Base-by-base conservation (phyloP, 2,888 invertebrate genomes). In the Troides helena region DNA sequence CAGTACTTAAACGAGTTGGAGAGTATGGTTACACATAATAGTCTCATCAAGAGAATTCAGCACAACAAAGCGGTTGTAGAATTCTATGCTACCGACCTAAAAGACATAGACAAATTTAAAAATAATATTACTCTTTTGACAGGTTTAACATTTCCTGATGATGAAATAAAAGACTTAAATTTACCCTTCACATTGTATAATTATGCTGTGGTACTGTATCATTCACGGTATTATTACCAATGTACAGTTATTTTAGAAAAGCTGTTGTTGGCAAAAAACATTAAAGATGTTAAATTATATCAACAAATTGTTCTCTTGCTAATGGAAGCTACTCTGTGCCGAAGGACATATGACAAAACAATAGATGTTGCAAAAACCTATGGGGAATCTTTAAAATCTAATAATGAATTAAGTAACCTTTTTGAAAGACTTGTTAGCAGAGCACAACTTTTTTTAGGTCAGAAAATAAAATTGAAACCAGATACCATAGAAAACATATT, bases 61-160 rank as follows among this genome's bases (percentile, higher is more conserved):
- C 97, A 97, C 80, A 98, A 99, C 82, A 96, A 96, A 87, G 95
- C 96, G 39, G 95, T 98, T 0, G 95, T 95, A 0, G 97, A 97
- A 80, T 98, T 96, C 85, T 97, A 95, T 84, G 94, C 94, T 73
- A 94, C 94, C 69, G 95, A 95, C 63, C 94, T 96, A 79, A 96
- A 94, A 76, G 95, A 96, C 78, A 94, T 96, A 18, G 96, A 96
- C 68, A 93, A 94, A 67, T 95, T 97, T 78, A 94, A 95, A 72
- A 95, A 95, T 78, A 93, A 94, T 66, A 88, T 97, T 30, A 93
- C 94, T 50, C 92, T 94, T 30, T 89, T 96, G 61, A 94, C 94
- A 67, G 94, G 93, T 2, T 92, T 94, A 36, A 81, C 79, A 59
- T 92, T 91, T 72, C 89, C 90, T 3, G 89, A 92, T 30, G 82